Base-by-base conservation (phyloP, 1,140 invertebrate species). In the Aphidius ervi region DNA sequence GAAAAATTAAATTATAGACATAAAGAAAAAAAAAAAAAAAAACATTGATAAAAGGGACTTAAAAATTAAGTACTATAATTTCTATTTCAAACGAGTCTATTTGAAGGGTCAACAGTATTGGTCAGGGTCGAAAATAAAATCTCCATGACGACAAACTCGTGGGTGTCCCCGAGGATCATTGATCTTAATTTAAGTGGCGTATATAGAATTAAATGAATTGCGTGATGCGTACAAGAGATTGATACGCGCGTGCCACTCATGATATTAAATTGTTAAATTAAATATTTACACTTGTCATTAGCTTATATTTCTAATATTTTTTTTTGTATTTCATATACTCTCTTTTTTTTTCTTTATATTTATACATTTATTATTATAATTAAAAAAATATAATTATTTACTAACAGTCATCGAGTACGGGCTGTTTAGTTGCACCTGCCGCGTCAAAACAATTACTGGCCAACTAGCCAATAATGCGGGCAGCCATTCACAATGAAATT, bases 341-440 rank as follows among this genome's bases (percentile, higher is more conserved):
- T 8, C 42, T 43, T 2, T 43, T 4, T 43, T 4, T 43, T 43
- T 43, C 7, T 7, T 43, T 43, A 1, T 43, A 1, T 43, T 43
- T 43, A 4, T 43, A 10, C 2, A 43, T 43, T 43, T 43, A 43
- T 43, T 43, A 43, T 6, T 52, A 37, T 9, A 52, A 52, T 20
- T 52, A 9, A 3, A 9, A 49, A 60, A 56, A 47, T 20, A 10
- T 43, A 48, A 63, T 53, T 60, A 46, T 16, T 54, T 71, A 74
- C 73, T 72, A 59, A 74, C 73, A 74, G 69, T 73, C 73, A 74
- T 74, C 70, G 67, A 66, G 55, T 68, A 73, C 67, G 61, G 65
- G 58, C 71, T 72, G 65, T 65, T 59, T 65, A 62, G 59, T 65
- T 64, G 64, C 69, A 41, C 63, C 64, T 59, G 56, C 63, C 57